These are phyloP conservation scores for Neocloeon triangulifer DNA, from an alignment of 1,140 invertebrate species.

Conservation along the genomic window DNA sequence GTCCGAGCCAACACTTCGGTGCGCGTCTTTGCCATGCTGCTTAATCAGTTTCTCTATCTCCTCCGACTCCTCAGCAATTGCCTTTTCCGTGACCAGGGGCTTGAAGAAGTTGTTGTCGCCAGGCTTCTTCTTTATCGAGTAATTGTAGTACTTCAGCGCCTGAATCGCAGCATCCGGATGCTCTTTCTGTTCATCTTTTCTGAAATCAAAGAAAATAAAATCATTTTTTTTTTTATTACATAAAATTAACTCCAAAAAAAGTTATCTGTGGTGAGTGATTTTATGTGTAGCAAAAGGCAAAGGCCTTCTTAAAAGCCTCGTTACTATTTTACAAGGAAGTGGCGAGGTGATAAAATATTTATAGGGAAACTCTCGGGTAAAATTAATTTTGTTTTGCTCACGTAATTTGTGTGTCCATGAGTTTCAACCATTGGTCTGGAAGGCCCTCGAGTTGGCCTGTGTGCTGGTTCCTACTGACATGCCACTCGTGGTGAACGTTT, in stretches of 20 bases:
- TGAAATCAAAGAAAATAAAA: no score
- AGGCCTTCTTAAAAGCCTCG: no score
- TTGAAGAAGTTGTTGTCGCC: constrained; percentile 49
- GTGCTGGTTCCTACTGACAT: constrained; percentile 51
- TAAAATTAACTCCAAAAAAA: no score
- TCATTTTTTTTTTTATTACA: no score
- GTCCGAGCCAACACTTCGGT: no score
- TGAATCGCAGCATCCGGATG: constrained; percentile 79
- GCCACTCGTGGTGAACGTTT: constrained; percentile 54
- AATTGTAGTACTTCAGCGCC: constrained; percentile 81
- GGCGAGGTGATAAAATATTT: no score
- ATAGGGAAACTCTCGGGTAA: no score
- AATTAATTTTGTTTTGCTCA: no score
- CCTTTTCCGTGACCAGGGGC: constrained; percentile 49
- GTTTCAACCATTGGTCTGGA: constrained; percentile 48
- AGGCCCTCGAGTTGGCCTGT: constrained; percentile 58
- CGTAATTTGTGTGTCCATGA: constrained; percentile 71
- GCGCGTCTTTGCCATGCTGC: no score
- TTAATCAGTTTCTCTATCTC: constrained; percentile 62
- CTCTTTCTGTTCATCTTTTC: constrained; percentile 60
- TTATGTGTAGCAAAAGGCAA: no score
- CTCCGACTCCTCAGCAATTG: constrained; percentile 50
- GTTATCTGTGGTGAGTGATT: no score
- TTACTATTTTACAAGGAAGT: no score
- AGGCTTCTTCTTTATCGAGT: constrained; percentile 53